Conservation (phyloP, 2,113 vertebrate species). For the Rhegmatorhina hoffmannsi region DNA sequence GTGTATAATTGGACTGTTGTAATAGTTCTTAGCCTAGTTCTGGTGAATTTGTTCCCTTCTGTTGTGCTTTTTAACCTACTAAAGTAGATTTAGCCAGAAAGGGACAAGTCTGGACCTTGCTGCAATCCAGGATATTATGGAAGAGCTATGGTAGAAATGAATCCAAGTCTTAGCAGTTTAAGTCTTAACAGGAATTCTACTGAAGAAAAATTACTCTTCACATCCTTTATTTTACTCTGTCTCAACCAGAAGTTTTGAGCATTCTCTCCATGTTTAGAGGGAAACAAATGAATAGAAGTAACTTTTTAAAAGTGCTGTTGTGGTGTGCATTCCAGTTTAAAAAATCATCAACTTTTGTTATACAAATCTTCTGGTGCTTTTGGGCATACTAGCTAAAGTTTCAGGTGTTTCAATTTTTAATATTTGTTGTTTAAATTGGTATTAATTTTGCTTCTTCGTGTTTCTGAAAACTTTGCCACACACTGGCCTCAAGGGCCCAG, state of each 20-base stretch:
- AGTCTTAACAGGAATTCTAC: neutral
- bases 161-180: neutral
- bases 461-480: neutral
- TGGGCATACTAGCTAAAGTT: neutral
- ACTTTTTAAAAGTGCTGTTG: neutral
- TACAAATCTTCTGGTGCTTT: neutral
- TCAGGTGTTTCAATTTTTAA: neutral
- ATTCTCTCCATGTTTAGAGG: neutral
- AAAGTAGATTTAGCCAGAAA: neutral
- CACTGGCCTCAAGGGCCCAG: neutral
- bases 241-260: neutral
- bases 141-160: neutral
- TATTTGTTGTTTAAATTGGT: neutral
- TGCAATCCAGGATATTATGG: neutral
- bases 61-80: neutral
- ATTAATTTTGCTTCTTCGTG: neutral
- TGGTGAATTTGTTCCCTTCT: neutral
- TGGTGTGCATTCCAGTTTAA: neutral
- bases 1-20: neutral
- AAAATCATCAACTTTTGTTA: accelerated
- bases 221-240: neutral
- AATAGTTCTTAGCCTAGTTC: neutral
- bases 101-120: neutral
- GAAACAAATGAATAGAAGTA: neutral
- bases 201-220: neutral